Evolutionary conservation across 1,140 invertebrate species (phyloP).

Genomic region (Pachypsylla venusta): DNA sequence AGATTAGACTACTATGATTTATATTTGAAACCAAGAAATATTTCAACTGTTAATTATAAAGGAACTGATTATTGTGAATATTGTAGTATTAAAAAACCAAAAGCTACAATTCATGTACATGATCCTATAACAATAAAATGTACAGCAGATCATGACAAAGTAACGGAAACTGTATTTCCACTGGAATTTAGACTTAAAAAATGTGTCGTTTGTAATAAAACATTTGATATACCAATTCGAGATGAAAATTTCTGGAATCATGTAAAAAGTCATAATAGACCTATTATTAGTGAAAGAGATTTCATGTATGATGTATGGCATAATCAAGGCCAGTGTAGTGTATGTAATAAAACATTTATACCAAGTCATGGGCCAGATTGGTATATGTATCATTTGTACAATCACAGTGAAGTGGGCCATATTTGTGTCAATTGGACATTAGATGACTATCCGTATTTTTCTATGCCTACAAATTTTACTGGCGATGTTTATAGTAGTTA

Average conservation of each 20-base stretch:
- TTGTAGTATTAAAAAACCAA: neutral
- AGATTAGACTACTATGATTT: neutral
- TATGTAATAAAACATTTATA: conserved; percentile 1
- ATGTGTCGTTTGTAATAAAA: neutral
- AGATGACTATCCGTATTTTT: neutral
- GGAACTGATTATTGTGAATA: neutral
- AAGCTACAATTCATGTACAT: neutral
- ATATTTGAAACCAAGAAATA: neutral
- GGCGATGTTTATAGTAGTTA: conserved; percentile 2
- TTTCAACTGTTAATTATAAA: neutral
- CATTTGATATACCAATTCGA: neutral
- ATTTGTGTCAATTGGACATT: conserved; percentile 4
- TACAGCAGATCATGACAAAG: neutral
- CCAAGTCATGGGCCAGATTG: neutral
- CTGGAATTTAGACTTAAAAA: neutral
- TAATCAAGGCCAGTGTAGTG: neutral
- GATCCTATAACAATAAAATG: too few species aligned
- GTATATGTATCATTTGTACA: conserved; percentile 6
- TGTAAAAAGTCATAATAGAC: conserved; percentile 2
- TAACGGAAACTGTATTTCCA: neutral
- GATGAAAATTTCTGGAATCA: conserved; percentile 1
- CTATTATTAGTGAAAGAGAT: conserved; percentile 1
- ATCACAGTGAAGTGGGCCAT: neutral
- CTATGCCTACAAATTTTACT: neutral
- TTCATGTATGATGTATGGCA: conserved; percentile 3